These are phyloP conservation scores for Drosophila antonietae DNA, from an alignment of 2,888 invertebrate genomes.

Conservation along the genomic window DNA sequence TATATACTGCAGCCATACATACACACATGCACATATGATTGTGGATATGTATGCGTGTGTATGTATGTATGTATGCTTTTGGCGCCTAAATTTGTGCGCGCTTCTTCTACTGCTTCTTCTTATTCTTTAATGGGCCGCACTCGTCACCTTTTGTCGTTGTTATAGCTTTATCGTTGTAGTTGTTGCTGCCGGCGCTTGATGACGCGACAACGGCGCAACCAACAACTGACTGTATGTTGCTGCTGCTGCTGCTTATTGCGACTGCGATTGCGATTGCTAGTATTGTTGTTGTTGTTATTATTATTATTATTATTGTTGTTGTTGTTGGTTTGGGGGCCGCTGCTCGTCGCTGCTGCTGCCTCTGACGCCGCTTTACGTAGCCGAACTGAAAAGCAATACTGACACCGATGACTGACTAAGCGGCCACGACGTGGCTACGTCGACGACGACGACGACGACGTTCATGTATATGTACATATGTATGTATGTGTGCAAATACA, in stretches of 20 bases:
- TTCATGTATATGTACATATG: conserved; percentile 26
- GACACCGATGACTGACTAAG: conserved; percentile 72
- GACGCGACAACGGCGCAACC: conserved; percentile 59
- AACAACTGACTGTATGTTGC: conserved; percentile 42
- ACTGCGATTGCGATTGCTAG: conserved; percentile 20
- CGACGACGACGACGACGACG: conserved; percentile 16
- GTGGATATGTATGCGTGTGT: conserved; percentile 1
- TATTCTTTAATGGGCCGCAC: conserved; percentile 44
- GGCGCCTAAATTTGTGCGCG: conserved; percentile 66
- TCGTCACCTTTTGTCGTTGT: conserved; percentile 65
- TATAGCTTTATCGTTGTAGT: conserved; percentile 28
- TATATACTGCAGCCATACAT: not conserved
- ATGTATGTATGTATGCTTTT: conserved; percentile 35
- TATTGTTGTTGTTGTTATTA: conserved; percentile 6
- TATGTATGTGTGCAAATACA: conserved; percentile 8
- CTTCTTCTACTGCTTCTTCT: conserved; percentile 18
- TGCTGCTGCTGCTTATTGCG: conserved; percentile 35
- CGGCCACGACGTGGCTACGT: conserved; percentile 57
- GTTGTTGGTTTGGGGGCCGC: conserved; percentile 43
- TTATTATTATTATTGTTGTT: conserved; percentile 28
- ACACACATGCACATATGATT: not conserved
- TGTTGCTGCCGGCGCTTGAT: conserved; percentile 50
- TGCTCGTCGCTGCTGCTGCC: conserved; percentile 51
- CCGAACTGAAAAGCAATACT: conserved; percentile 72
- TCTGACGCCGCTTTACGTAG: conserved; percentile 71